A percentile compares a stretch with the other conserved stretches of the same genome.
These are phyloP conservation scores for Frankliniella intonsa DNA, from an alignment of 2,888 invertebrate species.

Conservation along the genomic window DNA sequence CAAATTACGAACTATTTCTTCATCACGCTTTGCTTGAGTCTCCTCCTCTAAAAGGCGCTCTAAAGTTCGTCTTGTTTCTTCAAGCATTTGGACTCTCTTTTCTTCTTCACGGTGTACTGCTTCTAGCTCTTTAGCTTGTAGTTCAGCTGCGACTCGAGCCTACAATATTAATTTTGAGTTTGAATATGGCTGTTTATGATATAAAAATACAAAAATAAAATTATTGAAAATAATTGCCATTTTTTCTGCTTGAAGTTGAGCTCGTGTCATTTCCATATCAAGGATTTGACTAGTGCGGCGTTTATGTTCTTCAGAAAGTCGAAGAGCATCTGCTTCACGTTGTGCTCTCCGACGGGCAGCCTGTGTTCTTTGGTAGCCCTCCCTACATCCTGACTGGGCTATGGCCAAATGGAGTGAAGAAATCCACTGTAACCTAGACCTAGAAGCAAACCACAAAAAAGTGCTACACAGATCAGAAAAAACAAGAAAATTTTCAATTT, in stretches of 20 bases:
- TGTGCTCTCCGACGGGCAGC: conserved; percentile 52
- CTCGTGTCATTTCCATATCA: conserved; percentile 56
- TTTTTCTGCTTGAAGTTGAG: conserved; percentile 61
- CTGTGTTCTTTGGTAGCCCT: conserved; percentile 65
- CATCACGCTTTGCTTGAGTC: conserved; percentile 76
- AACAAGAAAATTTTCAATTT: background rate
- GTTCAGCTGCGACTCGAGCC: conserved; percentile 55
- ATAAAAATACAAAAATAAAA: conserved; percentile 3
- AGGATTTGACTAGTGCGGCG: conserved; percentile 55
- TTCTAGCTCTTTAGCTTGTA: conserved; percentile 67
- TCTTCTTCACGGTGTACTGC: conserved; percentile 52
- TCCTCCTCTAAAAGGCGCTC: conserved; percentile 73
- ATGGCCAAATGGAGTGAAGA: conserved; percentile 69
- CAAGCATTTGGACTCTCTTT: conserved; percentile 42
- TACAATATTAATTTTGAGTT: conserved; percentile 38
- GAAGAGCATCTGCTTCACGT: conserved; percentile 49
- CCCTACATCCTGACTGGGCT: conserved; percentile 62
- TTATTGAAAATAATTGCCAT: conserved; percentile 53
- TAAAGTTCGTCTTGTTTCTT: conserved; percentile 46
- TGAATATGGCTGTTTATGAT: background rate
- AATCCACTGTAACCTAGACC: conserved; percentile 70
- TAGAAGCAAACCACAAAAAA: conserved; percentile 39
- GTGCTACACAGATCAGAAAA: background rate
- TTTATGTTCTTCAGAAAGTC: conserved; percentile 53
- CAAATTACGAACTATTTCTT: conserved; percentile 62